phyloP scores from a whole-genome alignment of 2,797 vertebrate species.

The Hybognathus amarus region DNA sequence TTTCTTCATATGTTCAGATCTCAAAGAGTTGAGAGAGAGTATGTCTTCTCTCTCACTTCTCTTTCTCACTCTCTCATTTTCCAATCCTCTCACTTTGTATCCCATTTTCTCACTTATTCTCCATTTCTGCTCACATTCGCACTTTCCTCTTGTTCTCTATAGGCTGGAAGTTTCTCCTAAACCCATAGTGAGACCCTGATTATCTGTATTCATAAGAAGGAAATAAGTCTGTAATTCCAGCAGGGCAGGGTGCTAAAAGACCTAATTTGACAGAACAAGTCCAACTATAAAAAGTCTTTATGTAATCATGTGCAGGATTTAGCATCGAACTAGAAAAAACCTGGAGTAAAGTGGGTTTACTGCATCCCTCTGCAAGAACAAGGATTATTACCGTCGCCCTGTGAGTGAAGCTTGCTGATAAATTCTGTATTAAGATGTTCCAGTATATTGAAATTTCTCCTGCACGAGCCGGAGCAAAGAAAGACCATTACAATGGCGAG shows the following conservation, averaged over 20 bases:
- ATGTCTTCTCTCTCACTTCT: background rate
- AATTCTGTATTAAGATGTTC: slow-evolving; percentile 79
- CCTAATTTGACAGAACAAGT: slow-evolving; percentile 80
- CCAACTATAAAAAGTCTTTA: slow-evolving; percentile 74
- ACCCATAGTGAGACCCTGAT: slow-evolving; percentile 65
- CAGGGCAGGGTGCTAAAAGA: slow-evolving; percentile 71
- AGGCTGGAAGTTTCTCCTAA: slow-evolving; percentile 47
- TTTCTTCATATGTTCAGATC: slow-evolving; percentile 54
- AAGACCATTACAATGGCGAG: slow-evolving; percentile 75
- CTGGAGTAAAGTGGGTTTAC: slow-evolving; percentile 76
- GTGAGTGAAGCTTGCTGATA: slow-evolving; percentile 76
- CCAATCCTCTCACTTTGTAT: slow-evolving; percentile 16
- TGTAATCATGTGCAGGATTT: slow-evolving; percentile 78
- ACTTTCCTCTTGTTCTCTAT: background rate
- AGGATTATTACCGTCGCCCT: slow-evolving; percentile 77
- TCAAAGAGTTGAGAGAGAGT: slow-evolving; percentile 30
- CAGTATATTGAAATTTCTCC: slow-evolving; percentile 76
- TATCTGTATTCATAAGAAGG: slow-evolving; percentile 71
- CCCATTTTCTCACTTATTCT: slow-evolving; percentile 31
- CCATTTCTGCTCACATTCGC: slow-evolving; percentile 16
- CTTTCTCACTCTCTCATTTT: slow-evolving; percentile 16
- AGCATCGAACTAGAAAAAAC: slow-evolving; percentile 69
- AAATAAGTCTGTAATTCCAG: slow-evolving; percentile 75
- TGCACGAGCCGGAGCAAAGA: slow-evolving; percentile 53
- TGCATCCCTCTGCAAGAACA: slow-evolving; percentile 73